phyloP scores from a whole-genome alignment of 2,113 vertebrate species.

The Heterotilapia buettikoferi region DNA sequence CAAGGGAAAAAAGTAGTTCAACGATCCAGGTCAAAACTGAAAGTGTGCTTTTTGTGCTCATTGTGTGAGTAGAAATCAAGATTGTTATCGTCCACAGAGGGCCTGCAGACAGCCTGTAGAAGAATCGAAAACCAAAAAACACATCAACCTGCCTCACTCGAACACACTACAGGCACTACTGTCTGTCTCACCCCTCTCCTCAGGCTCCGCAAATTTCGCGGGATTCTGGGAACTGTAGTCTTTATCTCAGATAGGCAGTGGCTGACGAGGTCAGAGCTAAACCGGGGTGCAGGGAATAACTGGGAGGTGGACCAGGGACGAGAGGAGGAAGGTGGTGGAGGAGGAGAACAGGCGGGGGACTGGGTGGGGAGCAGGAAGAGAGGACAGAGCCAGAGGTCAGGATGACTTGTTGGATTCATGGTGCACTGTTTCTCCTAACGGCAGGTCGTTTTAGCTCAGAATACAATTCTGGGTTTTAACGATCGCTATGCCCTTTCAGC shows the following conservation, averaged over 20 bases:
- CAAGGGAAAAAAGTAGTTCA: not conserved
- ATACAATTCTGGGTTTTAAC: not conserved
- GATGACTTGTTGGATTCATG: not conserved
- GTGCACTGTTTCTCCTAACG: not conserved
- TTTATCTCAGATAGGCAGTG: conserved; percentile 94
- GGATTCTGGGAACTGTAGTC: conserved; percentile 89
- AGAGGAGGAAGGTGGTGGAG: conserved; percentile 78
- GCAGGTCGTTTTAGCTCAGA: not conserved
- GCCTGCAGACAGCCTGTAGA: conserved; percentile 28
- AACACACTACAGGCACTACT: not conserved
- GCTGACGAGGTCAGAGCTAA: conserved; percentile 87
- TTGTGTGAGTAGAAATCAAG: not conserved
- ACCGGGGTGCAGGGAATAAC: conserved; percentile 80
- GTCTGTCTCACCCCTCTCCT: conserved; percentile 91
- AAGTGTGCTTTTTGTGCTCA: not conserved
- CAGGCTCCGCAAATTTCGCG: conserved; percentile 84
- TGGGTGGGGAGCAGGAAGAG: conserved; percentile 65
- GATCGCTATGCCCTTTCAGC: not conserved
- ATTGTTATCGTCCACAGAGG: not conserved
- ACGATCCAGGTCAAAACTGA: not conserved
- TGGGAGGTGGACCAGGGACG: conserved; percentile 75
- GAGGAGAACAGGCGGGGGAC: conserved; percentile 47
- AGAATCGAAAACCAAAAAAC: not conserved
- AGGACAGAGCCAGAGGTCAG: conserved; percentile 68
- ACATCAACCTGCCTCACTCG: not conserved